Evolutionary conservation across 2,113 vertebrate genomes (phyloP).

Genomic region (Pangasianodon gigas): DNA sequence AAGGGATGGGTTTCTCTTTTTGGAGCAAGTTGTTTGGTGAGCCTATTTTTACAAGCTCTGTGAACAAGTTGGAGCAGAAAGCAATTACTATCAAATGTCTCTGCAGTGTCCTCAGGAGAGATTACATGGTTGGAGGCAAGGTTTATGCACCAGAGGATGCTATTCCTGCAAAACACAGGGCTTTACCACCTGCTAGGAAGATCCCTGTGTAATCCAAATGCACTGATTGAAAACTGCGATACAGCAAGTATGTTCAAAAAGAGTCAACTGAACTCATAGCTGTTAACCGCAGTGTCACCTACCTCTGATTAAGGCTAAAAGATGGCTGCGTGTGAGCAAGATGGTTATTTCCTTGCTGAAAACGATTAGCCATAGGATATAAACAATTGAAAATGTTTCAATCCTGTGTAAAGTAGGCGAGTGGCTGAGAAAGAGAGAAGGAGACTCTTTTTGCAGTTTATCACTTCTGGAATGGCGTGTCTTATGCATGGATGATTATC

Average conservation of each 20-base stretch:
- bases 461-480: slow-evolving; percentile 1
- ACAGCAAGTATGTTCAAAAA: slow-evolving; percentile 24
- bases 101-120: slow-evolving; percentile 53
- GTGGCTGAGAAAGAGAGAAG: background rate
- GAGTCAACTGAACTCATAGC: slow-evolving; percentile 29
- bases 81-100: slow-evolving; percentile 56
- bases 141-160: slow-evolving; percentile 48
- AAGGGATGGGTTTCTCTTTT: slow-evolving; percentile 38
- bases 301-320: slow-evolving; percentile 35
- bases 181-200: slow-evolving; percentile 44
- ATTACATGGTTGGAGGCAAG: slow-evolving; percentile 57
- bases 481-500: slow-evolving; percentile 43
- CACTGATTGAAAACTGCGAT: slow-evolving; percentile 42
- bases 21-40: slow-evolving; percentile 44
- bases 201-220: slow-evolving; percentile 46
- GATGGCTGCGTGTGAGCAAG: background rate
- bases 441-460: slow-evolving; percentile 12
- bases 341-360: slow-evolving; percentile 25
- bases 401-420: background rate
- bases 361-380: slow-evolving; percentile 2
- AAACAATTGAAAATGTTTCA: slow-evolving; percentile 28
- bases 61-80: slow-evolving; percentile 50
- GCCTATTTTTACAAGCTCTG: slow-evolving; percentile 53
- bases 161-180: slow-evolving; percentile 47
- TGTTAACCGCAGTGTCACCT: slow-evolving; percentile 13